Base-by-base conservation (phyloP, 2,888 invertebrate genomes). In the Tetragonisca angustula region DNA sequence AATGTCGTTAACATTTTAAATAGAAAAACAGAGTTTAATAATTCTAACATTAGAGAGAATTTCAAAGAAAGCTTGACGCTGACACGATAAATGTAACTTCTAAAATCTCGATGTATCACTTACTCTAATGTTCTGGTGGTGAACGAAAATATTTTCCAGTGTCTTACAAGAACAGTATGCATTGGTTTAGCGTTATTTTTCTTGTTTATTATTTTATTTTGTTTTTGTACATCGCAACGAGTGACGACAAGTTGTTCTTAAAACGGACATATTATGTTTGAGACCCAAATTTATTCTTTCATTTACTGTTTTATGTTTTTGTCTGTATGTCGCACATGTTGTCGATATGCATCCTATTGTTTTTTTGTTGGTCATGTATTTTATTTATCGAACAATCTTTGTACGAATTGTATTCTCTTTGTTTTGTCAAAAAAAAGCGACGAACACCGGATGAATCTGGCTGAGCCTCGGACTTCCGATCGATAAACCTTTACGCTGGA, bases 91-190 rank as follows among this genome's bases (percentile, higher is more conserved):
- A 11, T 43, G 43, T 43, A 43, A 43, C 43, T 43, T 43, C 1
- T 54, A 77, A 77, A 84, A 49, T 65, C 64, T 85, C 82, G 72
- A 84, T 76, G 87, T 89, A 93, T 93, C 94, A 94, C 94, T 94
- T 94, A 94, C 94, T 94, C 93, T 93, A 91, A 94, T 94, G 84
- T 92, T 92, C 91, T 89, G 92, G 92, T 90, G 90, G 65, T 83
- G 77, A 86, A 84, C 84, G n/a, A 79, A 56, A 79, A 59, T 79
- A 72, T 75, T 79, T 82, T 65, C 43, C 80, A 83, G 62, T 73
- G 62, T 75, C 32, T 52, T 43, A 1, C 43, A n/a, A 59, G 27
- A 27, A 43, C 32, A 9, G 50, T 64, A 70, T 21, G 36, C 56
- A 52, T 70, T 64, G 54, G 67, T 62, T 36, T 64, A 49, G 11